phyloP scores from a whole-genome alignment of 2,888 invertebrate species.

The Candidula unifasciata region DNA sequence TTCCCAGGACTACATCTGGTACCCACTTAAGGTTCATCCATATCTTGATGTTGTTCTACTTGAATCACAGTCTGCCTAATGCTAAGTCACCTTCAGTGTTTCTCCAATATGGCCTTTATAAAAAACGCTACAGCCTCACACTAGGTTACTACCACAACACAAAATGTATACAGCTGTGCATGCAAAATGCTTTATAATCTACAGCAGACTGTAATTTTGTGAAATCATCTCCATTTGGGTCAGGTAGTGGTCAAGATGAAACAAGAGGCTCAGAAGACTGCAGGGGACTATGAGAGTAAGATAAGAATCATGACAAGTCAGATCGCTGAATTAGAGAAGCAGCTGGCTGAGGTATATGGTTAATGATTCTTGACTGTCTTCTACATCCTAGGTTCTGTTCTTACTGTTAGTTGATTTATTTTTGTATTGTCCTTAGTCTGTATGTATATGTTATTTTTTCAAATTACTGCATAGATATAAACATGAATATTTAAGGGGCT shows the following conservation, averaged over 20 bases:
- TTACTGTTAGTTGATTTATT: background rate
- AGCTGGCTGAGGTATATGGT: slow-evolving; percentile 64
- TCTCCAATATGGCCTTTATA: too few species aligned
- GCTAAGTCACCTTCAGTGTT: too few species aligned
- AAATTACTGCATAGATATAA: background rate
- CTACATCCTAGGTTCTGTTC: background rate
- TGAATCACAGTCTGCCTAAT: too few species aligned
- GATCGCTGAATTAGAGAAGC: slow-evolving; percentile 62
- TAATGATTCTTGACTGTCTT: background rate
- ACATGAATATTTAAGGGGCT: background rate
- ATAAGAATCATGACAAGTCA: slow-evolving; percentile 52
- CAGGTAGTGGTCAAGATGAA: slow-evolving; percentile 57
- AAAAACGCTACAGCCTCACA: too few species aligned
- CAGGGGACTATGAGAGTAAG: slow-evolving; percentile 45
- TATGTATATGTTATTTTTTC: background rate
- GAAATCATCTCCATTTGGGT: background rate
- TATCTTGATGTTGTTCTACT: too few species aligned
- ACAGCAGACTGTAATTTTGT: too few species aligned
- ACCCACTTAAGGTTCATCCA: too few species aligned
- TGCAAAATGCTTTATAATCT: too few species aligned
- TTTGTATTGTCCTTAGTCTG: background rate
- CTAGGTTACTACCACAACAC: background rate
- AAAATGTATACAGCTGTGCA: background rate
- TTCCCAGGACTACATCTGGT: too few species aligned
- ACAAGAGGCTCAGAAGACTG: slow-evolving; percentile 56